phyloP scores from a whole-genome alignment of 2,113 vertebrate genomes.

The Muscicapa adusta region DNA sequence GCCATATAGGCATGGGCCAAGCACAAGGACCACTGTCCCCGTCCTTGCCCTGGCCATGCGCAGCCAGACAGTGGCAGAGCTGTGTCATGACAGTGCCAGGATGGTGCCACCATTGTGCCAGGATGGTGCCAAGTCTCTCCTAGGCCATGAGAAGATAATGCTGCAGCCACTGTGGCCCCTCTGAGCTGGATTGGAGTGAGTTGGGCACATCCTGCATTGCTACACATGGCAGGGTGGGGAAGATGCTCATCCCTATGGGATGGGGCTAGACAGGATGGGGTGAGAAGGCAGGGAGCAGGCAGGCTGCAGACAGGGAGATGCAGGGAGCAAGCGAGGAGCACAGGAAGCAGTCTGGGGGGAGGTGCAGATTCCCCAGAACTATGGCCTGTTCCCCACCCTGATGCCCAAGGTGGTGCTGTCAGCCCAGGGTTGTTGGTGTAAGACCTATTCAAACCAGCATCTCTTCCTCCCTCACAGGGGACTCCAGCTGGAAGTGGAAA shows the following conservation, averaged over 20 bases:
- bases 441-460: neutral
- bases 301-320: neutral
- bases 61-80: neutral
- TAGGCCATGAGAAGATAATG: rapidly evolving
- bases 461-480: neutral
- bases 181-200: neutral
- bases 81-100: neutral
- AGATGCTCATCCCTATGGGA: neutral
- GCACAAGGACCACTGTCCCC: neutral
- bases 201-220: neutral
- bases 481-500: neutral
- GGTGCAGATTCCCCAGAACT: neutral
- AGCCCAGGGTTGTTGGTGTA: neutral
- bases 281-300: neutral
- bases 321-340: too few relatives aligned
- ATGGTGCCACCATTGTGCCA: neutral
- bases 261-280: neutral
- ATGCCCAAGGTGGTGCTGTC: neutral
- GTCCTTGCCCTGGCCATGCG: neutral
- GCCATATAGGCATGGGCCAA: neutral
- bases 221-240: neutral
- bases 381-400: neutral
- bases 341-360: neutral
- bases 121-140: neutral
- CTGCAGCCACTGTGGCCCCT: neutral